These are phyloP conservation scores for Julus scanicus DNA, from an alignment of 2,888 invertebrate genomes.

Conservation along the genomic window DNA sequence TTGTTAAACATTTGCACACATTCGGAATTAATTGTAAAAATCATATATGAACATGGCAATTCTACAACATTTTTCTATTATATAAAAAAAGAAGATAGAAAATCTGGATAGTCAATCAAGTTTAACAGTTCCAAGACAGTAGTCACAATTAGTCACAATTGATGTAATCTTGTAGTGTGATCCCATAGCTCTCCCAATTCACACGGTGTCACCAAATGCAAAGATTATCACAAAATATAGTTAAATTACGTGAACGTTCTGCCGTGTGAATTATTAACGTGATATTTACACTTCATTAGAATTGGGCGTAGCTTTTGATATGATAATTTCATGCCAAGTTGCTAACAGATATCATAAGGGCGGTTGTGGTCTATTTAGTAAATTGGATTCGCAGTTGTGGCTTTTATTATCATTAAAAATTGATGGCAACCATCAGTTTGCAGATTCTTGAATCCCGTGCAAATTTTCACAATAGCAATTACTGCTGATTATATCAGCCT, in stretches of 20 bases:
- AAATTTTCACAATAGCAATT: conserved; percentile 17
- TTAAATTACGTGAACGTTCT: not conserved
- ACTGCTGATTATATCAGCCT: conserved; percentile 1
- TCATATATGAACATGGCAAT: too few species aligned
- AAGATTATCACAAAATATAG: too few species aligned
- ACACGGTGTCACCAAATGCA: not conserved
- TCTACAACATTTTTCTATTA: too few species aligned
- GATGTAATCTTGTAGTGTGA: not conserved
- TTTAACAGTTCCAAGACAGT: too few species aligned
- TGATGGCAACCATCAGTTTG: not conserved
- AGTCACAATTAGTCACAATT: too few species aligned
- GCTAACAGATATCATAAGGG: not conserved
- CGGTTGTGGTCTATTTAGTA: conserved; percentile 27
- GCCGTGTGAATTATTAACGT: not conserved
- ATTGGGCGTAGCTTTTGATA: not conserved
- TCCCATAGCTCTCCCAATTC: not conserved
- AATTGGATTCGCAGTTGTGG: conserved; percentile 27
- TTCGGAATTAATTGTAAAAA: too few species aligned
- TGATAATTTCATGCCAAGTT: not conserved
- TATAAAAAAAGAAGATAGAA: too few species aligned
- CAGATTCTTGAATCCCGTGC: conserved; percentile 26
- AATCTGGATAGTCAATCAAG: too few species aligned
- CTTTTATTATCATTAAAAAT: conserved; percentile 14
- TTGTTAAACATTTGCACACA: too few species aligned
- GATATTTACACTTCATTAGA: conserved; percentile 3